Conservation (phyloP, 2,888 invertebrate species). For the Synergus umbraculus region DNA sequence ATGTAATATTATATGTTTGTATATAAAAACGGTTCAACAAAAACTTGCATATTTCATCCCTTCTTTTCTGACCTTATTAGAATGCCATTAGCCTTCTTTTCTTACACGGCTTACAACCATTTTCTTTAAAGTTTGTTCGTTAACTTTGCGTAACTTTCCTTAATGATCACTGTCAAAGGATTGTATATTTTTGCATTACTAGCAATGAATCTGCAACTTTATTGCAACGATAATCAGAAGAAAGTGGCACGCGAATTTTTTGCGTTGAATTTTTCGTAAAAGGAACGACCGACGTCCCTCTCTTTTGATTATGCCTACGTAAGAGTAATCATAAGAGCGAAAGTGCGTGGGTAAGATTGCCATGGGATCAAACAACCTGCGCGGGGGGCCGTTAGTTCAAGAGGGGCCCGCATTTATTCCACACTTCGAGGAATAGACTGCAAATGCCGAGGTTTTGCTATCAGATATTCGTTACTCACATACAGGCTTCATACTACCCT, state of each 20-base stretch:
- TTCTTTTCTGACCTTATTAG: too few relatives aligned
- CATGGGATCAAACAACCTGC: conserved; percentile 55
- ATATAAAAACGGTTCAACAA: too few relatives aligned
- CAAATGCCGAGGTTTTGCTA: conserved; percentile 65
- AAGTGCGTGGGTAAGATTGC: conserved; percentile 64
- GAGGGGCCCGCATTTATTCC: conserved; percentile 65
- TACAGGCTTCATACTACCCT: conserved; percentile 42
- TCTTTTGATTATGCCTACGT: conserved; percentile 44
- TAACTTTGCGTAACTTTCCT: not conserved
- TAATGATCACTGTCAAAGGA: not conserved
- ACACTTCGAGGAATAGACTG: conserved; percentile 58
- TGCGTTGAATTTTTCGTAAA: conserved; percentile 14
- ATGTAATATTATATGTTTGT: too few relatives aligned
- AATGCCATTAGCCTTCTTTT: too few relatives aligned
- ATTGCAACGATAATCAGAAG: conserved; percentile 16
- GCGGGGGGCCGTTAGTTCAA: conserved; percentile 62
- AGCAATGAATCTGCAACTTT: conserved; percentile 29
- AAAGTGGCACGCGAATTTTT: conserved; percentile 23
- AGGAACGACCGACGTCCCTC: conserved; percentile 9
- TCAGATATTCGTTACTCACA: conserved; percentile 69
- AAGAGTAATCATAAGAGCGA: conserved; percentile 54
- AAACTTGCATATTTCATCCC: too few relatives aligned
- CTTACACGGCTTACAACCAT: too few relatives aligned
- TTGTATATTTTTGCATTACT: not conserved
- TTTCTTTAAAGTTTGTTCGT: not conserved